phyloP scores from a whole-genome alignment of 1,140 invertebrate genomes.

The Aricia agestis region DNA sequence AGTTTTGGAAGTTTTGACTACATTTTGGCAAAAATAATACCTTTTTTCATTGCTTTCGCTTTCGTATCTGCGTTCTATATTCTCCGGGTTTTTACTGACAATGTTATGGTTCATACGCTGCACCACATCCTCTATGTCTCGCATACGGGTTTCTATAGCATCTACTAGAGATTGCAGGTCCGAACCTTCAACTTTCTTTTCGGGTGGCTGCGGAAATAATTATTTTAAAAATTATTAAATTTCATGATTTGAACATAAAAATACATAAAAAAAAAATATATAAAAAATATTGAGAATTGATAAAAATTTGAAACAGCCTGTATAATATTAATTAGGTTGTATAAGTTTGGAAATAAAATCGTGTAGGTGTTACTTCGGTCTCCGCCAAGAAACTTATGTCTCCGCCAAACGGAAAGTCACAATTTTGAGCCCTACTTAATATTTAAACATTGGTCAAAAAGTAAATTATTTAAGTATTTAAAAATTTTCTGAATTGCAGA shows the following conservation, averaged over 20 bases:
- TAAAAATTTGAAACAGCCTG: not conserved
- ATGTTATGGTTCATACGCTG: constrained; percentile 59
- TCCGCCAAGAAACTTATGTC: too few species aligned
- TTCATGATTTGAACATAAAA: not conserved
- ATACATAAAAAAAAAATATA: too few species aligned
- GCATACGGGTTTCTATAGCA: constrained; percentile 56
- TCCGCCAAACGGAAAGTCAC: too few species aligned
- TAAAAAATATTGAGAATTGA: too few species aligned
- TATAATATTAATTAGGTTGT: not conserved
- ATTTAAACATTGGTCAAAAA: too few species aligned
- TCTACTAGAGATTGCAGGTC: constrained; percentile 53
- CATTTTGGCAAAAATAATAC: too few species aligned
- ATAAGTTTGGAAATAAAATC: too few species aligned
- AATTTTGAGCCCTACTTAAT: too few species aligned
- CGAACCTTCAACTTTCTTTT: constrained; percentile 38
- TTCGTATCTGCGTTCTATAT: not conserved
- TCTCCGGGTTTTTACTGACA: constrained; percentile 29
- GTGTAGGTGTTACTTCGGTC: too few species aligned
- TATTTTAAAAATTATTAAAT: not conserved
- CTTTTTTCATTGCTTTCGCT: constrained; percentile 33
- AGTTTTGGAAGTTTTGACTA: too few species aligned
- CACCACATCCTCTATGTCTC: constrained; percentile 53
- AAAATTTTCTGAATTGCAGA: too few species aligned
- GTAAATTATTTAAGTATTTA: too few species aligned
- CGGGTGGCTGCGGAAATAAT: constrained; percentile 19